Percentiles rank a stretch among this genome's conserved stretches.
Conservation (phyloP, 1,140 invertebrate genomes). For the Luehdorfia chinensis region DNA sequence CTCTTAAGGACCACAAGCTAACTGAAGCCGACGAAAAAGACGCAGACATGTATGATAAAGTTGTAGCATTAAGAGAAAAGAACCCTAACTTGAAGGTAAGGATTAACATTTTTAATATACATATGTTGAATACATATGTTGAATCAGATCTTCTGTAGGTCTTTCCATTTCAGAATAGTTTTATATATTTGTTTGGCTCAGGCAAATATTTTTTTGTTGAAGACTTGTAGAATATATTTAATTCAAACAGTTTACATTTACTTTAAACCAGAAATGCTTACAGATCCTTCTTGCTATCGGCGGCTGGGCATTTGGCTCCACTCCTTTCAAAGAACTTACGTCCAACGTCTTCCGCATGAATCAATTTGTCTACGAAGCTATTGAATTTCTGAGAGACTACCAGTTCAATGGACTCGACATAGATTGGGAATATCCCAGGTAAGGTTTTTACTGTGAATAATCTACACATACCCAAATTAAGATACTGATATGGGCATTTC, state of each 20-base stretch:
- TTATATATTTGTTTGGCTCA: too few relatives aligned
- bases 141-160: too few relatives aligned
- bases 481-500: too few relatives aligned
- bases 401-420: conserved; percentile 97
- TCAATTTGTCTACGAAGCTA: conserved; percentile 95
- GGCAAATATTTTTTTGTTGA: too few relatives aligned
- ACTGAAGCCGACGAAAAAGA: conserved; percentile 88
- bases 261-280: too few relatives aligned
- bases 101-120: too few relatives aligned
- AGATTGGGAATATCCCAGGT: conserved; percentile 97
- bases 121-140: too few relatives aligned
- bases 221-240: too few relatives aligned
- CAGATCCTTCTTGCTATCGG: conserved; percentile 93
- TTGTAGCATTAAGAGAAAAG: conserved; percentile 90
- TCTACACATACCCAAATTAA: not conserved
- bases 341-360: conserved; percentile 95
- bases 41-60: conserved; percentile 88
- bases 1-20: conserved; percentile 89
- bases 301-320: conserved; percentile 96
- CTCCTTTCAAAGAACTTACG: conserved; percentile 94
- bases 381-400: conserved; percentile 93
- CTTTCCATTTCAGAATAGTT: too few relatives aligned
- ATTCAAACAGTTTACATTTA: too few relatives aligned
- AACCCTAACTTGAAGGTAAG: conserved; percentile 92
- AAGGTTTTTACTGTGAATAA: too few relatives aligned